A percentile compares a stretch with the other conserved stretches of the same genome.
Conservation (phyloP, 2,113 vertebrate species). For the Engraulis encrasicolus region DNA sequence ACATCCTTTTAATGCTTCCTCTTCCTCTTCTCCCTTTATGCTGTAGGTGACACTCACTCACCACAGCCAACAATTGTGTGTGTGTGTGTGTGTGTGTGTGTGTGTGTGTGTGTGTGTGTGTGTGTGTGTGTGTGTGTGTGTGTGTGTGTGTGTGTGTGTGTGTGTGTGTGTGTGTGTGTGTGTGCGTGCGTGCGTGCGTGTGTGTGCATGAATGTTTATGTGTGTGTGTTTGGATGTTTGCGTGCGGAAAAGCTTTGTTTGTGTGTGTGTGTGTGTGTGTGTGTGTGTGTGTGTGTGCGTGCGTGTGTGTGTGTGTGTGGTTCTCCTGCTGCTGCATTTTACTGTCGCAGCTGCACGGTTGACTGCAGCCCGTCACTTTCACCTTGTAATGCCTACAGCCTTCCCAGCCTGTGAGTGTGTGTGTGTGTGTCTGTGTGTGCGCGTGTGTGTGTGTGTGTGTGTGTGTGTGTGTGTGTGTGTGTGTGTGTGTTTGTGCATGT, state of each 20-base stretch:
- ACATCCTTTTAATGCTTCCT: background rate
- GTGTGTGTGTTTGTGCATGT: slow-evolving; percentile 17
- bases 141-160: background rate
- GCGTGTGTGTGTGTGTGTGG: background rate
- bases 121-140: background rate
- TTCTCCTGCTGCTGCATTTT: background rate
- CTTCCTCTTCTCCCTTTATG: background rate
- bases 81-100: background rate
- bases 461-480: slow-evolving; percentile 20
- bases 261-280: too few relatives aligned
- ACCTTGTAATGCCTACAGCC: background rate
- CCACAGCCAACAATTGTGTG: background rate
- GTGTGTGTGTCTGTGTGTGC: slow-evolving; percentile 11
- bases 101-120: background rate
- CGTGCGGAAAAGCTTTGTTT: too few relatives aligned
- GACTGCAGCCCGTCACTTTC: background rate
- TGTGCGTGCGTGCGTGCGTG: background rate
- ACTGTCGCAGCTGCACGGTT: background rate
- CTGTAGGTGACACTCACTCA: background rate
- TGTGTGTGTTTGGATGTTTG: background rate
- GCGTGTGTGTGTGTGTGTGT: slow-evolving; percentile 9
- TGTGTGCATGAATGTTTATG: background rate
- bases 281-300: background rate
- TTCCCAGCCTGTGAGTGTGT: slow-evolving; percentile 1
- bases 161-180: background rate